Conservation (phyloP, 2,888 invertebrate species). For the Nebria salina region DNA sequence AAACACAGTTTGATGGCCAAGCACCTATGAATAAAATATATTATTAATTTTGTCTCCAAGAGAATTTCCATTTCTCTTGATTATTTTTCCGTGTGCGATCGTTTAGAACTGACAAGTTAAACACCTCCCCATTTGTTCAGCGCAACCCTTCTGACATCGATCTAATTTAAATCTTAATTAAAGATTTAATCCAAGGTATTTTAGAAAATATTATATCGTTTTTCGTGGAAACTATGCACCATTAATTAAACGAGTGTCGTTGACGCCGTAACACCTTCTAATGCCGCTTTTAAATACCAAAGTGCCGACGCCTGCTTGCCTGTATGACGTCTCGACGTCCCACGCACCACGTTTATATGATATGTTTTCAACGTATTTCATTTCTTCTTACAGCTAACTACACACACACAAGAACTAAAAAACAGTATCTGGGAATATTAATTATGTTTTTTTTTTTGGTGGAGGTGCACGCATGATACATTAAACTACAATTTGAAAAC, state of each 20-base stretch:
- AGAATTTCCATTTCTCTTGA: not conserved
- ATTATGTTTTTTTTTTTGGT: too few species aligned
- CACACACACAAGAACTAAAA: too few species aligned
- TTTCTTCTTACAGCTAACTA: too few species aligned
- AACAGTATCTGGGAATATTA: too few species aligned
- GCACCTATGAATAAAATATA: too few species aligned
- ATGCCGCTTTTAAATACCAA: slow-evolving; percentile 45
- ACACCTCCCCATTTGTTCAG: slow-evolving; percentile 21
- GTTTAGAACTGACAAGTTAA: slow-evolving; percentile 24
- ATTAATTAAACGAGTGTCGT: slow-evolving; percentile 45
- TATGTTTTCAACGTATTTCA: not conserved
- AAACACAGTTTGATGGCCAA: too few species aligned
- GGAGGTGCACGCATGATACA: too few species aligned
- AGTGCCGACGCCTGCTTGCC: slow-evolving; percentile 6
- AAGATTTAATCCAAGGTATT: slow-evolving; percentile 47
- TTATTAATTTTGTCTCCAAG: too few species aligned
- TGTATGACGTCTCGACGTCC: slow-evolving; percentile 23
- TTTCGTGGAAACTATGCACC: slow-evolving; percentile 45
- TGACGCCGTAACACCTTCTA: slow-evolving; percentile 46
- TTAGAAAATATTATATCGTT: slow-evolving; percentile 45
- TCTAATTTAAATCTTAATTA: slow-evolving; percentile 47
- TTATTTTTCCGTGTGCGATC: not conserved
- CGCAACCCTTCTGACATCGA: slow-evolving; percentile 28
- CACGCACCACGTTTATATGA: slow-evolving; percentile 31
- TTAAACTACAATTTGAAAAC: too few species aligned